Base-by-base conservation (phyloP, 1,140 invertebrate genomes). In the Brachionus manjavacas region DNA sequence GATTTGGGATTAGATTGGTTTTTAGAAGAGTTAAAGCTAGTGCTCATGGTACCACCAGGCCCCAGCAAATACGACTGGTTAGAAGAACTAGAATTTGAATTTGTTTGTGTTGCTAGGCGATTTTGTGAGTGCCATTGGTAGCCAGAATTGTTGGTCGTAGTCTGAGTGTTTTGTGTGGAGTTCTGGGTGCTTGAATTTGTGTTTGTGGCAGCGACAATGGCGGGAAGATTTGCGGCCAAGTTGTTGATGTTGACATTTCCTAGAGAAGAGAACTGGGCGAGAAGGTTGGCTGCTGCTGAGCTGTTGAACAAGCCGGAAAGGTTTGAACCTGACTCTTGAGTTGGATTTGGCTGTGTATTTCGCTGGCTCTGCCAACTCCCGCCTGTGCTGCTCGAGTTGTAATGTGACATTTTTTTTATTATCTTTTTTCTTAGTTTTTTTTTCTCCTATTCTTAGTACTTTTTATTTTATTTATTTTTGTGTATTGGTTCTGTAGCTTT, bases 71-170 rank as follows among this genome's bases (percentile, higher is more conserved):
- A 76, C 1, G 72, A 76, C 14, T 46, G 72, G n/a, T 39, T 41
- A 16, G 43, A 49, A 28, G 39, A 12, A 12, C 43, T 46, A 3
- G 43, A 0, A 49, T 76, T 49, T 76, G 72, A 76, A 23, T 52
- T 76, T 12, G 16, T 76, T 74, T 43, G 70, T 41, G 70, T 46
- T 20, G 72, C 72, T 25, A 76, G 9, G 20, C 72, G 39, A 76
- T 76, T 76, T 76, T 76, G 72, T 3, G 72, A 76, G 46, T 76
- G 72, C 72, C 72, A 76, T 49, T 76, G 72, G 12, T 76, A 76
- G 20, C 72, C 72, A 14, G 72, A 72, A 68, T 14, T 31, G 31
- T 12, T 68, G 9, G 66, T 1, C 31, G 25, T 0, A 35, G 25
- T 31, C 12, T 68, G 66, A 39, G 12, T 68, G 66, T 39, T 68